Base-by-base conservation (phyloP, 2,888 invertebrate genomes). In the Schizotus pectinicornis region DNA sequence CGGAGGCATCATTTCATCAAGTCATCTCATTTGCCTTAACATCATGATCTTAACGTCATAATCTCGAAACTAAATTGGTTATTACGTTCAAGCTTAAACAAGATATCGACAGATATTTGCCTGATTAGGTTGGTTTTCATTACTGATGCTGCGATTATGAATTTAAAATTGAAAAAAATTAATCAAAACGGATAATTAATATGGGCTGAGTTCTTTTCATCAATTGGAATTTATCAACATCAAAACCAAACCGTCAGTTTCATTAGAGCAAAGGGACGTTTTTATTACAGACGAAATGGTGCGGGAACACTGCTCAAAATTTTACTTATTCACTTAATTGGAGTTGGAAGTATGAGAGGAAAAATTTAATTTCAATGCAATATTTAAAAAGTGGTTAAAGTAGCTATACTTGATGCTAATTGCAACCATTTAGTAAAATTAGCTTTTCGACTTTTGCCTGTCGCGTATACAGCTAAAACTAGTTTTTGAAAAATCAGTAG, bases 41-140 rank as follows among this genome's bases (percentile, higher is more conserved):
- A 59, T 59, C 50, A 55, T 59, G 51, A 55, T 56, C 59, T 52
- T 56, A 59, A 59, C 56, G 34, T 59, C 51, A 59, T 59, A 59
- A 59, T 59, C 59, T 55, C 56, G 33, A 46, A 59, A 59, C 59
- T 46, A 59, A 56, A 59, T 59, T 59, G 59, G 56, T 59, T 59
- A 59, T 59, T 56, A 59, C 52, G 56, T 56, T 12, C 37, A 13
- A 50, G 52, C 49, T 51, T 42, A 42, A 7, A 35, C 42, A 47
- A 41, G 51, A 52, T 57, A 57, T 47, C 31, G 48, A 47, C 36
- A 14, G 22, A 12, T 57, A 42, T 57, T 52, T 12, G 33, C 31
- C 30, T 22, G 7, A 14, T 38, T 47, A 13, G 7, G 52, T 7
- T 34, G 11, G 41, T 31, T 53, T 46, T 53, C 34, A 22, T 22